These are phyloP conservation scores for Chironomus riparius DNA, from an alignment of 2,888 invertebrate species.

Conservation along the genomic window DNA sequence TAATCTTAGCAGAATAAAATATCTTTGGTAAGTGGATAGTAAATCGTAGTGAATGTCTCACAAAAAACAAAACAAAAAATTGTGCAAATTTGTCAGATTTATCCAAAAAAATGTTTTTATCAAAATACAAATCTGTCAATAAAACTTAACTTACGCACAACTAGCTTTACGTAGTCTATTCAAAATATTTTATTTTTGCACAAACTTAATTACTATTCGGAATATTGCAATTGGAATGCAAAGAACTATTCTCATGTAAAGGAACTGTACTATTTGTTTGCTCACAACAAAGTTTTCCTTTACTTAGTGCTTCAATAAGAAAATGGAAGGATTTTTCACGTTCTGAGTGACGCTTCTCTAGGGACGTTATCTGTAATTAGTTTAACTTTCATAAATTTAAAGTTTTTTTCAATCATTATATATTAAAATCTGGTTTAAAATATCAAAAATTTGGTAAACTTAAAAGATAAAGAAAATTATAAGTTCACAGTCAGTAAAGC, in stretches of 20 bases:
- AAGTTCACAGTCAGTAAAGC: too few species aligned
- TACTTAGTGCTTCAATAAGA: conserved; percentile 42
- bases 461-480: background rate
- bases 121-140: too few species aligned
- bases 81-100: too few species aligned
- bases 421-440: too few species aligned
- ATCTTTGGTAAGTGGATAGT: too few species aligned
- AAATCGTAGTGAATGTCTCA: too few species aligned
- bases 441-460: too few species aligned
- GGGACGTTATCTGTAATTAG: conserved; percentile 37
- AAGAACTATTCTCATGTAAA: background rate
- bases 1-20: too few species aligned
- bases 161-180: background rate
- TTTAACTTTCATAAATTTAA: background rate
- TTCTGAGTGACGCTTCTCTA: conserved; percentile 42
- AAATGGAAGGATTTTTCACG: conserved; percentile 42
- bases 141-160: too few species aligned
- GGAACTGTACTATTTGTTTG: background rate
- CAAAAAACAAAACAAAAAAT: too few species aligned
- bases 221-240: conserved; percentile 3
- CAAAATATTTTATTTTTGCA: background rate
- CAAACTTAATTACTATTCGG: conserved; percentile 5
- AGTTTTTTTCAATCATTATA: background rate
- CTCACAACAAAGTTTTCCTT: conserved; percentile 32
- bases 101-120: too few species aligned